Evolutionary conservation across 2,113 vertebrate species (phyloP).

Genomic region (Macaca nemestrina): DNA sequence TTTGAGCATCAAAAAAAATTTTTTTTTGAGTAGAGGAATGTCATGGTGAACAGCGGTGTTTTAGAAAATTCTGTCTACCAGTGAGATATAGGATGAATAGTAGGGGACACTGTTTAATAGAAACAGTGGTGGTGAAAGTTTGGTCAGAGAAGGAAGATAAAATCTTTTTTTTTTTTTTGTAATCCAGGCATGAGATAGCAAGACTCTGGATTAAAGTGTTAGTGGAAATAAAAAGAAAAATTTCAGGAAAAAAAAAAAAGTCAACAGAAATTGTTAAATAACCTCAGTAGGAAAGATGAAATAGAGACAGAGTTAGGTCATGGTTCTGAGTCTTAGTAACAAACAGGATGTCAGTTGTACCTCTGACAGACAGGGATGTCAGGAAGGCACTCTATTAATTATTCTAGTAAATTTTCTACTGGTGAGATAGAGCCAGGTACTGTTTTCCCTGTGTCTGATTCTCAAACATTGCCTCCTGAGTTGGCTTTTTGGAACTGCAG

Average conservation of each 20-base stretch:
- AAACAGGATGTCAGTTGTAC: background rate
- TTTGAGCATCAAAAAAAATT: background rate
- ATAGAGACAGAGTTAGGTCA: background rate
- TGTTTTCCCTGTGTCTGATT: background rate
- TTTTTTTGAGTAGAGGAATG: background rate
- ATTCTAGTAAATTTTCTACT: background rate
- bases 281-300: background rate
- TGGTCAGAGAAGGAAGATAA: background rate
- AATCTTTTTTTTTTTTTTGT: background rate
- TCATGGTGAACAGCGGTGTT: rapidly evolving
- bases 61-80: background rate
- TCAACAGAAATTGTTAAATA: background rate
- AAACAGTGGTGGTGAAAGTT: background rate
- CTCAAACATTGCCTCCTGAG: background rate
- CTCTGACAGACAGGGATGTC: background rate
- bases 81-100: background rate
- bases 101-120: background rate
- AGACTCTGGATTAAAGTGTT: background rate
- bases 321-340: background rate
- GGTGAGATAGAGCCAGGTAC: background rate
- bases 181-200: background rate
- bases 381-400: background rate
- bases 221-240: background rate
- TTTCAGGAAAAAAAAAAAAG: background rate
- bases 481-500: background rate